These are phyloP conservation scores for Gila robusta DNA, from an alignment of 2,797 vertebrate genomes.

Conservation along the genomic window DNA sequence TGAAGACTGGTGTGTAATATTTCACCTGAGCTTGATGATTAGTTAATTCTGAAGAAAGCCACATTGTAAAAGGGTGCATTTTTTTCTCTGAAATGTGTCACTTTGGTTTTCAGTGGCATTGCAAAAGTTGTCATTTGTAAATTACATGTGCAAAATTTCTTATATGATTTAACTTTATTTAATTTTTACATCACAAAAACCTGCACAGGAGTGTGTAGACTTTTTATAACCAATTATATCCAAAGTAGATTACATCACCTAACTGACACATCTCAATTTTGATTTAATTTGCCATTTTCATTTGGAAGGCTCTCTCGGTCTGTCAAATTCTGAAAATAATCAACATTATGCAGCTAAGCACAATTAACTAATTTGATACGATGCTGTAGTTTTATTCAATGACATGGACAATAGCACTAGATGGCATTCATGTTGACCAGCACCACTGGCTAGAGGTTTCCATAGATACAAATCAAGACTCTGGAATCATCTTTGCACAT, in stretches of 20 bases:
- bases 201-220: neutral
- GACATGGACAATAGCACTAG: conserved; percentile 48
- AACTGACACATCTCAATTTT: neutral
- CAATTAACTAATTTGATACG: neutral
- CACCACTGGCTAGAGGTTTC: conserved; percentile 59
- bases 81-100: neutral
- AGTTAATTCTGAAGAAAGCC: neutral
- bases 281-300: neutral
- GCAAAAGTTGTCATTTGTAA: neutral
- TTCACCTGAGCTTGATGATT: neutral
- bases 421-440: conserved; percentile 42
- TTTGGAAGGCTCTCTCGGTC: neutral
- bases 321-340: neutral
- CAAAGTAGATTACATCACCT: neutral
- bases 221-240: neutral
- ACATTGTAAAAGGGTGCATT: neutral
- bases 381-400: neutral
- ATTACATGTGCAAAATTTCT: neutral
- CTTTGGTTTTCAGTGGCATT: neutral
- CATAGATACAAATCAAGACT: conserved; percentile 60
- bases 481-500: conserved; percentile 54
- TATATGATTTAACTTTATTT: neutral
- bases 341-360: neutral
- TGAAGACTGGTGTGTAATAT: neutral
- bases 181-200: neutral